Conservation (phyloP, 1,140 invertebrate species). For the Dreissena rostriformis region DNA sequence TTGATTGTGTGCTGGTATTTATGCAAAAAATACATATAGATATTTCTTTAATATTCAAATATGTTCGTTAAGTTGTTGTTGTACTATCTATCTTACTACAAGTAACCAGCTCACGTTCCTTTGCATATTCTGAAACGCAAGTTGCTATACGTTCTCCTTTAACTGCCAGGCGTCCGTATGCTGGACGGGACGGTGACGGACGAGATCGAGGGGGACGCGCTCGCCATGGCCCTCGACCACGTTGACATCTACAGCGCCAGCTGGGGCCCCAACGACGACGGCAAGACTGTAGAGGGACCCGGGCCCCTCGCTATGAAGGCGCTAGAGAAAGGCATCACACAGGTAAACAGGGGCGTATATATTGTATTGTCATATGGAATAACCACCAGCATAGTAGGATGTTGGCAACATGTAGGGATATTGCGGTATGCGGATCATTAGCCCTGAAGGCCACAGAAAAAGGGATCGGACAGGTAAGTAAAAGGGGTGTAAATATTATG, state of each 20-base stretch:
- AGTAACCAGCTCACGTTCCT: neutral
- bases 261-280: slow-evolving; percentile 95
- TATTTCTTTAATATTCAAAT: neutral
- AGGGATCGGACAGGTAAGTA: no score
- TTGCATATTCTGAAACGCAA: neutral
- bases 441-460: no score
- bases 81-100: neutral
- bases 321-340: slow-evolving; percentile 87
- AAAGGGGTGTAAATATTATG: no score
- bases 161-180: slow-evolving; percentile 92
- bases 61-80: neutral
- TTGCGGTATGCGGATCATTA: no score
- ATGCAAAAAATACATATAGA: no score
- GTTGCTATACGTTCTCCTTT: neutral
- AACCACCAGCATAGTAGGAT: no score
- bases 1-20: no score
- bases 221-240: slow-evolving; percentile 96
- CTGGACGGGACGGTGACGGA: slow-evolving; percentile 99
- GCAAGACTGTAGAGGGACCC: slow-evolving; percentile 93
- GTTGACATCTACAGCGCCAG: slow-evolving; percentile 99
- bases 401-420: no score
- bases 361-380: no score
- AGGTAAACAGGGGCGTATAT: slow-evolving; percentile 82
- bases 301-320: slow-evolving; percentile 89
- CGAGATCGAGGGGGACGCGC: slow-evolving; percentile 95